These are phyloP conservation scores for Pseudonaja textilis DNA, from an alignment of 2,113 vertebrate genomes.

Conservation along the genomic window DNA sequence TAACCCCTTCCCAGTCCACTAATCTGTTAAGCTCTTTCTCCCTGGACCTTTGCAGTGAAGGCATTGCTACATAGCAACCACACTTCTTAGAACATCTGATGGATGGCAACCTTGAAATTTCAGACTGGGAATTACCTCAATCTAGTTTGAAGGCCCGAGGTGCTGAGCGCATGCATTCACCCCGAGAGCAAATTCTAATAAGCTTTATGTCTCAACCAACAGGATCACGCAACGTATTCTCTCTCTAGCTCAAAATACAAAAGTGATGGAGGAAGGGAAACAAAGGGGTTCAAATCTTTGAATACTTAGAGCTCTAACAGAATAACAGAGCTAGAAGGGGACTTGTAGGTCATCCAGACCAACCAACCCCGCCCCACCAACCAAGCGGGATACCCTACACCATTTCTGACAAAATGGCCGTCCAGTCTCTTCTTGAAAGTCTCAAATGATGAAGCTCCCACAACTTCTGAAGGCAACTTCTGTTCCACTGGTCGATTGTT, in stretches of 20 bases:
- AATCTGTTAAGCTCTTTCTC: not conserved
- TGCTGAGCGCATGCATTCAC: not conserved
- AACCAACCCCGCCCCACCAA: too few relatives aligned
- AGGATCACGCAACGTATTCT: rapidly evolving
- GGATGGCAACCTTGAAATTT: not conserved
- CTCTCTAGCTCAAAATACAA: not conserved
- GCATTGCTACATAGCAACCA: not conserved
- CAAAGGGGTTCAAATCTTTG: not conserved
- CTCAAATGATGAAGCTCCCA: too few relatives aligned
- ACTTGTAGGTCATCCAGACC: too few relatives aligned
- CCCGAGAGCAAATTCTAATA: not conserved
- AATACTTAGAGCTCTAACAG: not conserved
- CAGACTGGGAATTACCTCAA: not conserved
- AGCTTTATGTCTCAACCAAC: not conserved
- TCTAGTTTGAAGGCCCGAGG: not conserved
- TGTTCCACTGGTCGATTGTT: too few relatives aligned
- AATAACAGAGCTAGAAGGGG: too few relatives aligned
- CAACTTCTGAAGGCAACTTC: too few relatives aligned
- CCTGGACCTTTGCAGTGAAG: not conserved
- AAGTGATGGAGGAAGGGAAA: not conserved
- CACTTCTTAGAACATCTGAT: not conserved
- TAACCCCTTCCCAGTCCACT: not conserved
- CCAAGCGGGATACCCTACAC: too few relatives aligned
- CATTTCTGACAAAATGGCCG: too few relatives aligned
- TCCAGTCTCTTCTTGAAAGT: too few relatives aligned